Evolutionary conservation across 2,113 vertebrate species (phyloP).

Genomic region (Bubo bubo): DNA sequence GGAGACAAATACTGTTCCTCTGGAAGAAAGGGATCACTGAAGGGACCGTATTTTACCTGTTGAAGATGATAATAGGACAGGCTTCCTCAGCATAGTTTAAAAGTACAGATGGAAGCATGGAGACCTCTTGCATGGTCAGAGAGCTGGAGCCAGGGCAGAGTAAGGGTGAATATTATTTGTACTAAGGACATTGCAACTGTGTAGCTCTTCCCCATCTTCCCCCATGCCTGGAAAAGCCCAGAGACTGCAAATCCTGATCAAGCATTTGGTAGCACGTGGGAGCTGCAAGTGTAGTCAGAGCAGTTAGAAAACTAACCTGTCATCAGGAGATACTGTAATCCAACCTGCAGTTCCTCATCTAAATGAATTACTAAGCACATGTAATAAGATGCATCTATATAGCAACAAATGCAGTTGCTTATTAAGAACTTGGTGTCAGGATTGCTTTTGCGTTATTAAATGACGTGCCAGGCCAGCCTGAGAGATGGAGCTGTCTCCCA

Average conservation of each 20-base stretch:
- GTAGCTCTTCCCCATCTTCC: neutral
- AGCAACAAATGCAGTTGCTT: neutral
- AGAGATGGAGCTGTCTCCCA: neutral
- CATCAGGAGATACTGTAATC: neutral
- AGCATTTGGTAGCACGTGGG: neutral
- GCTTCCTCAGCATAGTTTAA: neutral
- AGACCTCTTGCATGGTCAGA: neutral
- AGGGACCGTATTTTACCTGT: neutral
- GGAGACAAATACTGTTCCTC: neutral
- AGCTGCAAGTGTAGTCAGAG: neutral
- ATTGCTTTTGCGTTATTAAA: neutral
- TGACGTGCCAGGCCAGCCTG: neutral
- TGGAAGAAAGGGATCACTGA: neutral
- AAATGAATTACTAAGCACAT: neutral
- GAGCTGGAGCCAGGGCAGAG: neutral
- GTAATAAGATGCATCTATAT: neutral
- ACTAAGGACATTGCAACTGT: neutral
- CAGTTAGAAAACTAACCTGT: neutral
- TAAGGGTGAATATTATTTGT: neutral
- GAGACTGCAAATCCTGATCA: neutral
- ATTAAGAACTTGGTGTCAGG: neutral
- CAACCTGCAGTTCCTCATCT: neutral
- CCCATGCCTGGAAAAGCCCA: rapidly evolving
- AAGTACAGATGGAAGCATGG: neutral
- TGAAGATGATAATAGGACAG: neutral